Evolutionary conservation across 1,140 invertebrate species (phyloP).

Genomic region (Trachelipus rathkii): DNA sequence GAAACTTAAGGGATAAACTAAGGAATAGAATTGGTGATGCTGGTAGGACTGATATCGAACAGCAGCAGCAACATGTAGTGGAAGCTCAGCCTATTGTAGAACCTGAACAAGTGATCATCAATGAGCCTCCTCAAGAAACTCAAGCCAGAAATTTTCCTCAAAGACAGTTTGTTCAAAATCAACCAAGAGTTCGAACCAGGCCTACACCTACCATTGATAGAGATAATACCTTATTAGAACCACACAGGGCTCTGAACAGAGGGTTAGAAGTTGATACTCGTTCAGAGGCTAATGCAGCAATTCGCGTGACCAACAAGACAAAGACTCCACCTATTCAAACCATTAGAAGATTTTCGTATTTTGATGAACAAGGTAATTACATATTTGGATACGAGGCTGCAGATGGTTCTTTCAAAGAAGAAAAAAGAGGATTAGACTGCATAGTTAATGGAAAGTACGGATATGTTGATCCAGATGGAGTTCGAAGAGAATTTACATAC

Average conservation of each 20-base stretch:
- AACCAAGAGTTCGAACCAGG: background rate
- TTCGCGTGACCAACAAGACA: conserved; percentile 20
- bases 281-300: conserved; percentile 26
- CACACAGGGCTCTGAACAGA: conserved; percentile 31
- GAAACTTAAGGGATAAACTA: background rate
- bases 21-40: background rate
- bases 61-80: background rate
- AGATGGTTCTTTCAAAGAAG: conserved; percentile 84
- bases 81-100: background rate
- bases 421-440: conserved; percentile 77
- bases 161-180: background rate
- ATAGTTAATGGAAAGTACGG: conserved; percentile 82
- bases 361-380: conserved; percentile 64
- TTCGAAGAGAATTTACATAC: conserved; percentile 80
- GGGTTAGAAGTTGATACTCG: conserved; percentile 35
- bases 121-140: background rate
- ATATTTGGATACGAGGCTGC: conserved; percentile 85
- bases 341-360: conserved; percentile 45
- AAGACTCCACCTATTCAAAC: conserved; percentile 43
- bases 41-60: background rate
- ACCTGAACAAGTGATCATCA: background rate
- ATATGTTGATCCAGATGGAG: conserved; percentile 81
- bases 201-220: background rate
- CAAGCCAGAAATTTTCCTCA: background rate
- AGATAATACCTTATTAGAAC: conserved; percentile 1